phyloP scores from a whole-genome alignment of 2,797 vertebrate genomes.

The Microcaecilia unicolor region DNA sequence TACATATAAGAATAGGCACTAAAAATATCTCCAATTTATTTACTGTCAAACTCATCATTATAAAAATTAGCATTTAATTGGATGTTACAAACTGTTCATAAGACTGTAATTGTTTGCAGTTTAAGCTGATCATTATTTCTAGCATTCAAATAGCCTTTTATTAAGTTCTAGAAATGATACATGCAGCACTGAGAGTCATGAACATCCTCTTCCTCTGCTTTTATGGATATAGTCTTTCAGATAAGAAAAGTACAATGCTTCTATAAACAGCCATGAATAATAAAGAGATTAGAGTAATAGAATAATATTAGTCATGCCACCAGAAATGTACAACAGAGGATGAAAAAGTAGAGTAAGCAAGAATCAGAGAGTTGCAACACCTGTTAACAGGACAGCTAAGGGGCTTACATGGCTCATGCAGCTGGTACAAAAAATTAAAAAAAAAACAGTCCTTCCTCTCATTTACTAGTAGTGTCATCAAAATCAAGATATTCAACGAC shows the following conservation, averaged over 20 bases:
- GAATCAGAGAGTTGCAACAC: no score
- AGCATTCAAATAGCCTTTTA: not conserved
- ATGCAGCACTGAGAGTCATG: not conserved
- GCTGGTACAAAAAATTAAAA: no score
- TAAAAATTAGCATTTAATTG: not conserved
- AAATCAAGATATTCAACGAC: no score
- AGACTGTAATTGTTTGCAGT: slow-evolving; percentile 3
- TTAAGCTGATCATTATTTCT: not conserved
- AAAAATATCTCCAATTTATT: slow-evolving; percentile 13
- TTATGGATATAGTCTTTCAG: not conserved
- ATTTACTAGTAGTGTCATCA: no score
- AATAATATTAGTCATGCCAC: no score
- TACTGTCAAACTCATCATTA: not conserved
- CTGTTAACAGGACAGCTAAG: no score
- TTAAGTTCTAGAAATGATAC: not conserved
- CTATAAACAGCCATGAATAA: not conserved
- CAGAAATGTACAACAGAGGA: no score
- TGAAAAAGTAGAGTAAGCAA: no score
- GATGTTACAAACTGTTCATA: not conserved
- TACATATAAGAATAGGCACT: slow-evolving; percentile 8
- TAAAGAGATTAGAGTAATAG: no score
- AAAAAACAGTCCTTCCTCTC: no score
- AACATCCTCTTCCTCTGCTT: not conserved
- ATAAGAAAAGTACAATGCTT: not conserved
- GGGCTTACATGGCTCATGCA: no score